Evolutionary conservation across 2,888 invertebrate species (phyloP).

Genomic region (Leptura quadrifasciata): DNA sequence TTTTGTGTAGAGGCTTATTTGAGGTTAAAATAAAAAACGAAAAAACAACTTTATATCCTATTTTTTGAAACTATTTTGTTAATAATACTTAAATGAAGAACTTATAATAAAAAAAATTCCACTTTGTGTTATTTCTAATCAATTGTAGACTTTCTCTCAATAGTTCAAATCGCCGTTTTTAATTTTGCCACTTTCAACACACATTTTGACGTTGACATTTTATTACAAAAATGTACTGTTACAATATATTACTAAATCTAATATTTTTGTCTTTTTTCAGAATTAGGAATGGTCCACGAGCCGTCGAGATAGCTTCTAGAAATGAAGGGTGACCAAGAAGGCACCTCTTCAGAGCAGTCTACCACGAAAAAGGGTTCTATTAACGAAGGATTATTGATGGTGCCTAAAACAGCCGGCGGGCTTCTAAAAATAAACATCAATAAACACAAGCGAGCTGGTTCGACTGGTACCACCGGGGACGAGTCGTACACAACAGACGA

Average conservation of each 20-base stretch:
- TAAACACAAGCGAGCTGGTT: slow-evolving; percentile 68
- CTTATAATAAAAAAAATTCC: no score
- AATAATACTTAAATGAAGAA: no score
- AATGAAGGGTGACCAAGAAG: slow-evolving; percentile 40
- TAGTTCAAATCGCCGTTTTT: neutral
- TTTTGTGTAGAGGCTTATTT: no score
- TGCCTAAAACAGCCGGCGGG: slow-evolving; percentile 60
- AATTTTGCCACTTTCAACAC: neutral
- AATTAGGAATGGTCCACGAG: slow-evolving; percentile 20
- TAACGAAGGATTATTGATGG: slow-evolving; percentile 64
- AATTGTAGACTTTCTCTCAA: no score
- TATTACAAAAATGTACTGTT: neutral
- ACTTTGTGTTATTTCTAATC: no score
- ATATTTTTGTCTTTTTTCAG: slow-evolving; percentile 24
- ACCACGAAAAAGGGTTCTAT: slow-evolving; percentile 53
- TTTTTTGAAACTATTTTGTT: no score
- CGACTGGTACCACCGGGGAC: slow-evolving; percentile 76
- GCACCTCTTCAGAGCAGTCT: slow-evolving; percentile 14
- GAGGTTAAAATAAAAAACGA: no score
- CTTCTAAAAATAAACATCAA: slow-evolving; percentile 41
- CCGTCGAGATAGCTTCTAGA: neutral
- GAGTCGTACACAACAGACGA: slow-evolving; percentile 76
- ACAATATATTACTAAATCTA: neutral
- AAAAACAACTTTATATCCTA: no score
- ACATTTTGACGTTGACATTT: slow-evolving; percentile 9